Percentiles rank a stretch among this genome's conserved stretches.
These are phyloP conservation scores for Cheilosia urbana DNA, from an alignment of 2,888 invertebrate species.

Conservation along the genomic window DNA sequence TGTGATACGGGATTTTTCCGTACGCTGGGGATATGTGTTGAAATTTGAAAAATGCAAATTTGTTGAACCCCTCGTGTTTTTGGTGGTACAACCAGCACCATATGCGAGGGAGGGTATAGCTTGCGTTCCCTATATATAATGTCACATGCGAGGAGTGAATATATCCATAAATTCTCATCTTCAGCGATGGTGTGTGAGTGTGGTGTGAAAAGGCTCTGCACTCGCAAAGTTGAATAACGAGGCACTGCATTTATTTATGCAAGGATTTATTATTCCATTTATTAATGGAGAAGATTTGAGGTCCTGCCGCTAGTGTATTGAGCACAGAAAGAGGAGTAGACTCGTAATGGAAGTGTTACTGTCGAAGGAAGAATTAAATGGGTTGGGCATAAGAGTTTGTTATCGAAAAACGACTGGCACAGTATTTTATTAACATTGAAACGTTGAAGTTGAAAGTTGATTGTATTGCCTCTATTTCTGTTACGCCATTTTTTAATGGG, in stretches of 20 bases:
- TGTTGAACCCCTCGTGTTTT: background rate
- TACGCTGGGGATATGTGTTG: background rate
- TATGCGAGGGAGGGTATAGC: background rate
- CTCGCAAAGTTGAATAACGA: background rate
- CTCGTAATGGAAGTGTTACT: too few species aligned
- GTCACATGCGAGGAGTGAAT: background rate
- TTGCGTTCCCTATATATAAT: background rate
- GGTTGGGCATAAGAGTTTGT: too few species aligned
- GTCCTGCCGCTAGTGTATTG: background rate
- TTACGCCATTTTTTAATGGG: too few species aligned
- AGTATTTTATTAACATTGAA: too few species aligned
- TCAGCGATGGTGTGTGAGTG: background rate
- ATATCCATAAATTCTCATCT: conserved; percentile 27
- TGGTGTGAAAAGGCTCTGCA: background rate
- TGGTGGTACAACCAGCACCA: background rate
- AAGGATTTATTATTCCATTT: conserved; percentile 24
- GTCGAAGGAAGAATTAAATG: too few species aligned
- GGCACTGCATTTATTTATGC: conserved; percentile 16
- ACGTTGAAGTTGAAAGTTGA: too few species aligned
- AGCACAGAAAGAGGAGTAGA: too few species aligned
- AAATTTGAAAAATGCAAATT: conserved; percentile 12
- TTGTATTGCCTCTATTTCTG: too few species aligned
- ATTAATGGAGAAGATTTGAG: background rate
- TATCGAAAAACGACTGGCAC: too few species aligned
- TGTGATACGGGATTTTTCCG: background rate